Base-by-base conservation (phyloP, 2,888 invertebrate genomes). In the Scaptomyza parva region DNA sequence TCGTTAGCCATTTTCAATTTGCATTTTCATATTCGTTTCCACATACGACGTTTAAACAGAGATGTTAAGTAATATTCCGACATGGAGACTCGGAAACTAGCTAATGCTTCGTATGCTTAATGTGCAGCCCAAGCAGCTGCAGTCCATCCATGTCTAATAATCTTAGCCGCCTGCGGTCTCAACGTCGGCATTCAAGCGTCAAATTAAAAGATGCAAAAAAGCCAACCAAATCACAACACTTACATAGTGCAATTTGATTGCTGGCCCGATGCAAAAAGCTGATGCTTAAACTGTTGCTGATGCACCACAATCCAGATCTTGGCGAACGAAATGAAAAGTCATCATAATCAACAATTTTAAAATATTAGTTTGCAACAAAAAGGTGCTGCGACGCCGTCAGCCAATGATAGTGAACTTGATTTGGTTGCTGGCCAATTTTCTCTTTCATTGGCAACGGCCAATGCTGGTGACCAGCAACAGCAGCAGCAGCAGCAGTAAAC, bases 381-480 rank as follows among this genome's bases (percentile, higher is more conserved):
- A 47, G 51, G 51, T 18, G 72, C 57, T 53, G 62, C 61, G 76
- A 57, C 48, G 71, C 58, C 61, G 61, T 52, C 64, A 68, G 69
- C 58, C 77, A 66, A 62, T 78, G 81, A 81, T 79, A 81, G 81
- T 81, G 79, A 79, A 79, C 79, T 79, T 79, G 79, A 79, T 77
- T 77, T 68, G 69, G 67, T 12, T 78, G 64, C 66, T 12, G 82
- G 64, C 66, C 78, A 81, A 81, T 81, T 79, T 79, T 79, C 82
- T 81, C 82, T 79, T 79, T 79, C 79, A 78, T 77, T 81, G 81
- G 65, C 57, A 18, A 26, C 60, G 47, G 47, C 30, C 47, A 45
- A 52, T 68, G 30, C 8, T 47, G 35, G 3, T 47, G 41, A 43
- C 44, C 55, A 54, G 6, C 48, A 35, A 33, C 20, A 48, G 30